These are phyloP conservation scores for Orchestia grillus DNA, from an alignment of 1,140 invertebrate genomes.

Conservation along the genomic window DNA sequence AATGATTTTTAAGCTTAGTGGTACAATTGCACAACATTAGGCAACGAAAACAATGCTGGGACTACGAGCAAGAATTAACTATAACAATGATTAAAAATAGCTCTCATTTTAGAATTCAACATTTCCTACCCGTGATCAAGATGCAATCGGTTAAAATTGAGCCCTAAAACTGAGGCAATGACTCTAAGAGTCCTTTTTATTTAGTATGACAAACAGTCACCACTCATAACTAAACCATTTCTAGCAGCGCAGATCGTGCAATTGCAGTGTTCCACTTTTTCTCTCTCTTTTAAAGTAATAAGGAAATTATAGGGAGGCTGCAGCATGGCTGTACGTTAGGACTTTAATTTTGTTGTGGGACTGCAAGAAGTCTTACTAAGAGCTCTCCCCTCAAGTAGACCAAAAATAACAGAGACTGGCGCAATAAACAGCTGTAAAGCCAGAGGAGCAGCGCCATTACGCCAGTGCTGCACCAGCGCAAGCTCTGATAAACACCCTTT, in stretches of 20 bases:
- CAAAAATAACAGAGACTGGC: conserved; percentile 11
- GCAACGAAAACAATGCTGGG: background rate
- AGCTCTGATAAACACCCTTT: conserved; percentile 16
- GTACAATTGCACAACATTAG: background rate
- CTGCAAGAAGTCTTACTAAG: conserved; percentile 46
- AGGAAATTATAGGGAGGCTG: conserved; percentile 16
- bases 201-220: background rate
- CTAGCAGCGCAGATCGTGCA: background rate
- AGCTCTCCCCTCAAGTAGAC: conserved; percentile 29
- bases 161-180: background rate
- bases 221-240: background rate
- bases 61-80: background rate
- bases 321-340: conserved; percentile 5
- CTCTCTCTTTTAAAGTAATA: conserved; percentile 14
- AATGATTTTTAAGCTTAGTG: background rate
- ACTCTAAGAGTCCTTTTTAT: background rate
- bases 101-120: background rate
- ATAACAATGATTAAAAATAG: background rate
- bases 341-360: conserved; percentile 29
- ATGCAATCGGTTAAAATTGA: background rate
- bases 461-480: background rate
- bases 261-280: conserved; percentile 4
- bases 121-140: background rate
- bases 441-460: conserved; percentile 41
- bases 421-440: conserved; percentile 50